Evolutionary conservation across 92 coral and sea anemone species (phyloP).

Genomic region (Muricea muricata): DNA sequence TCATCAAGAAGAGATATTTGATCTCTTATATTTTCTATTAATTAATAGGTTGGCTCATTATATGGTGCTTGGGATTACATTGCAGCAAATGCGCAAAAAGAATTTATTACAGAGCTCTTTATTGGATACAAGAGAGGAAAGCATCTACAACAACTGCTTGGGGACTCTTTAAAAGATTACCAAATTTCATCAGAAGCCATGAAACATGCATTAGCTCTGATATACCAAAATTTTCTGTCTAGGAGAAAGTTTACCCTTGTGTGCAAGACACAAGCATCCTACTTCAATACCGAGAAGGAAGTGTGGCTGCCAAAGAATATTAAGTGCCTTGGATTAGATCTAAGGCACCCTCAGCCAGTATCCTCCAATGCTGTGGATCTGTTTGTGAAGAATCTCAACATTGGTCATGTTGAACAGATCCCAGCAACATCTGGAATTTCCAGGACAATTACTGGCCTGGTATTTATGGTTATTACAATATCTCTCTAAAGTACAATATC

Average conservation of each 20-base stretch:
- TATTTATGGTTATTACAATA: too few species aligned
- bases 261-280: slow-evolving; percentile 61
- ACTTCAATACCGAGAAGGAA: slow-evolving; percentile 60
- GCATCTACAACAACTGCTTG: slow-evolving; percentile 22
- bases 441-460: slow-evolving; percentile 67
- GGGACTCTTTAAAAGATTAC: slow-evolving; percentile 42
- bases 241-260: slow-evolving; percentile 60
- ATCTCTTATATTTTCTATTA: too few species aligned
- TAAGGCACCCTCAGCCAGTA: too few species aligned
- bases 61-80: slow-evolving; percentile 67
- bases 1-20: too few species aligned
- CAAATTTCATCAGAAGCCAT: too few species aligned
- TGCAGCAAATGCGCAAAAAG: slow-evolving; percentile 59
- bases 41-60: slow-evolving; percentile 58
- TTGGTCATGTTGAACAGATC: too few species aligned
- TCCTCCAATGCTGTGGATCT: too few species aligned
- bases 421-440: slow-evolving; percentile 62
- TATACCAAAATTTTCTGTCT: slow-evolving; percentile 58
- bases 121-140: slow-evolving; percentile 63
- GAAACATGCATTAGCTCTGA: slow-evolving; percentile 40
- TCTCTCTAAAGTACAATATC: slow-evolving; percentile 58
- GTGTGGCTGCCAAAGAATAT: too few species aligned
- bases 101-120: slow-evolving; percentile 54
- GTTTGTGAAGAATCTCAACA: too few species aligned
- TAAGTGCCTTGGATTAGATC: too few species aligned